Percentiles rank a stretch among this genome's conserved stretches.
phyloP scores from a whole-genome alignment of 2,113 vertebrate genomes.

The Xiphorhynchus elegans region DNA sequence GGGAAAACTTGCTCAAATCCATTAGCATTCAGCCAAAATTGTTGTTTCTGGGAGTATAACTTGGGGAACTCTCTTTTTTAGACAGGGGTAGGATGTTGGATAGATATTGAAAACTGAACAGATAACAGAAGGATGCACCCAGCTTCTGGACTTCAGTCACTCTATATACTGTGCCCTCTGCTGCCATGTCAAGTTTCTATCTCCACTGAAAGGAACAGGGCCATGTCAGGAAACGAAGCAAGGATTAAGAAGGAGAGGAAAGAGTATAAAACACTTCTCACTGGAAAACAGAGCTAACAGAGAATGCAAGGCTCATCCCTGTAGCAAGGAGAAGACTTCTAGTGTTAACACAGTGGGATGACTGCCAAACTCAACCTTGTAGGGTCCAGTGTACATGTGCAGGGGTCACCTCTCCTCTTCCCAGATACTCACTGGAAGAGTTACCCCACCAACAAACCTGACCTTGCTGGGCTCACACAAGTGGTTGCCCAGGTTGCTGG shows the following conservation, averaged over 20 bases:
- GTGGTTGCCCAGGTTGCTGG: neutral
- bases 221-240: neutral
- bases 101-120: neutral
- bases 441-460: neutral
- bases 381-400: neutral
- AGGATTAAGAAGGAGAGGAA: neutral
- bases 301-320: neutral
- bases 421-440: neutral
- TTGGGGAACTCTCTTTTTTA: neutral
- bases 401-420: neutral
- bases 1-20: neutral
- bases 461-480: neutral
- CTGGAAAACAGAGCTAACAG: neutral
- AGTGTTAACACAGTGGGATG: accelerated
- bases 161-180: neutral
- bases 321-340: neutral
- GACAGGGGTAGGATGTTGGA: neutral
- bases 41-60: neutral
- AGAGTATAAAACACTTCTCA: neutral
- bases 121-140: neutral
- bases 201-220: neutral
- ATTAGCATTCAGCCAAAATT: neutral
- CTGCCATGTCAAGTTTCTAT: neutral
- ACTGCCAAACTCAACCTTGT: neutral
- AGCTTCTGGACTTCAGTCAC: neutral